Conservation (phyloP, 2,888 invertebrate genomes). For the Endomychus coccineus region DNA sequence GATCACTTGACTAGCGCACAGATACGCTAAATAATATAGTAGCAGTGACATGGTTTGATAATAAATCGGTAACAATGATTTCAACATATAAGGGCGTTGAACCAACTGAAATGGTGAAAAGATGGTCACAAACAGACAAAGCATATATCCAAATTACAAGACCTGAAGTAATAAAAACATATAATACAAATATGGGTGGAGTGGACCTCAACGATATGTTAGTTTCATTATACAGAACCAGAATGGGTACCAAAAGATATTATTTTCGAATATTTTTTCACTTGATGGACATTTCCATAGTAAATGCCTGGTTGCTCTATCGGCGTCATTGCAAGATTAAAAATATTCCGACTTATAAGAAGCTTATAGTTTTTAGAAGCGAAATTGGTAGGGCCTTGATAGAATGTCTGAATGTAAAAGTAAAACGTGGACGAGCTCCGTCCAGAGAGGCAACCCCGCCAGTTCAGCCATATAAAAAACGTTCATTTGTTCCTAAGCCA, state of each 20-base stretch:
- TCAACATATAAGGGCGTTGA: constrained; percentile 17
- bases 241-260: constrained; percentile 11
- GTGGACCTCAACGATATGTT: constrained; percentile 15
- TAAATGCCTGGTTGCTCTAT: constrained; percentile 15
- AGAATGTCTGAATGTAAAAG: too few species aligned
- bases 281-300: constrained; percentile 15
- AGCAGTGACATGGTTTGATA: constrained; percentile 20
- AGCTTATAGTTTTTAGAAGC: too few species aligned
- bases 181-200: constrained; percentile 18
- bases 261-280: constrained; percentile 13
- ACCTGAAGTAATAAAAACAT: constrained; percentile 13
- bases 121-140: constrained; percentile 16
- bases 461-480: neutral
- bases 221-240: constrained; percentile 12
- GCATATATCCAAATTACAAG: constrained; percentile 15
- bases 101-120: constrained; percentile 16
- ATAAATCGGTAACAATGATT: constrained; percentile 15
- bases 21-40: constrained; percentile 14
- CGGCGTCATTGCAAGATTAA: too few species aligned
- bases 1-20: constrained; percentile 12
- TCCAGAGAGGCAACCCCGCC: too few species aligned
- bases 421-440: too few species aligned
- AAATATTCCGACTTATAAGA: too few species aligned
- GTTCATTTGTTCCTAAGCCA: neutral
- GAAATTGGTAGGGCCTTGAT: too few species aligned